Evolutionary conservation across 2,113 vertebrate genomes (phyloP).

Genomic region (Microtus ochrogaster): DNA sequence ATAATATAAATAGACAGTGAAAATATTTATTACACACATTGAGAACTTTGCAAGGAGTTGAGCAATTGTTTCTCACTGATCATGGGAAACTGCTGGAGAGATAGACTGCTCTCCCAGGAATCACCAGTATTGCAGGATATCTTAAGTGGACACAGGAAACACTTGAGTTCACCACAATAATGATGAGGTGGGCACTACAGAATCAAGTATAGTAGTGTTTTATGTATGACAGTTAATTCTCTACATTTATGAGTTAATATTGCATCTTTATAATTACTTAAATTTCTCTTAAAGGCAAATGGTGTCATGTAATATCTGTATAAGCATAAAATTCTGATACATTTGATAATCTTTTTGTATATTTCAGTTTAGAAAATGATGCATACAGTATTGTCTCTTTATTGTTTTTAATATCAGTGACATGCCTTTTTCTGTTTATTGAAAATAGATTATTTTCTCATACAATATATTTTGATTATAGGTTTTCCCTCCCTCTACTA

Average conservation of each 20-base stretch:
- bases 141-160: background rate
- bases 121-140: background rate
- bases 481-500: background rate
- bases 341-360: background rate
- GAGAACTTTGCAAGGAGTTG: background rate
- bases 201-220: background rate
- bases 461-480: background rate
- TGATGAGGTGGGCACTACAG: background rate
- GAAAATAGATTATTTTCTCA: background rate
- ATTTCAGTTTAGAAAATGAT: background rate
- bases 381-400: background rate
- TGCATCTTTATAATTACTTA: background rate
- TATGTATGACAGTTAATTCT: background rate
- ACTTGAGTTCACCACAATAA: too few species aligned
- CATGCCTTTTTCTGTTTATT: background rate
- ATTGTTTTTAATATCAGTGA: background rate
- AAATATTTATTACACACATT: background rate
- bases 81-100: background rate
- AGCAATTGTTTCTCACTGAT: background rate
- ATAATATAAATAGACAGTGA: background rate
- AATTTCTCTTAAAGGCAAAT: background rate
- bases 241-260: background rate
- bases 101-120: background rate
- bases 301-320: background rate
- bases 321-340: background rate